Conservation (phyloP, 2,797 vertebrate genomes). For the Passerculus sandwichensis region DNA sequence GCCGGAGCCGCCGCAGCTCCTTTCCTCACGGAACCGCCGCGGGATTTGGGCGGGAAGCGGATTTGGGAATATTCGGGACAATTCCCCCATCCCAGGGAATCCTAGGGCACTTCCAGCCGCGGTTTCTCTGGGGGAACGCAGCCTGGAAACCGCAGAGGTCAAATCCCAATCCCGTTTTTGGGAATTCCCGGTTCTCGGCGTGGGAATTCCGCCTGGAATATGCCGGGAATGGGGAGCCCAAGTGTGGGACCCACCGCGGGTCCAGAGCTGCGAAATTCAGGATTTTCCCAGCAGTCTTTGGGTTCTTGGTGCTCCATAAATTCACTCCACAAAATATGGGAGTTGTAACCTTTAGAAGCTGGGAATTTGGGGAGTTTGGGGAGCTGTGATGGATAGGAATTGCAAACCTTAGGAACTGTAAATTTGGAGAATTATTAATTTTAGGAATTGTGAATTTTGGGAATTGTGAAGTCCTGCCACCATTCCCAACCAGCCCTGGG, state of each 20-base stretch:
- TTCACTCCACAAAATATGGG: rapidly evolving
- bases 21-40: rapidly evolving
- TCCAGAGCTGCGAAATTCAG: background rate
- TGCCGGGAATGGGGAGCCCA: background rate
- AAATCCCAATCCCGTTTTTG: background rate
- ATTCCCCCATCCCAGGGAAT: too few species aligned
- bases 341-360: background rate
- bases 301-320: background rate
- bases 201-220: background rate
- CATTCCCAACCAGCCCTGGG: background rate
- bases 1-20: too few species aligned
- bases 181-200: background rate
- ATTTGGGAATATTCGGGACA: background rate
- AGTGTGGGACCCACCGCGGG: background rate
- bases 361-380: background rate
- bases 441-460: background rate
- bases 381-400: background rate
- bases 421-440: background rate
- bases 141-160: too few species aligned
- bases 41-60: background rate
- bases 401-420: background rate
- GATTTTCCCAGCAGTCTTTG: background rate
- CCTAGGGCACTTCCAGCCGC: too few species aligned
- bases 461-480: too few species aligned
- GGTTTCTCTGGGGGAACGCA: background rate